Evolutionary conservation across 2,888 invertebrate genomes (phyloP).

Genomic region (Choristoneura rosaceana): DNA sequence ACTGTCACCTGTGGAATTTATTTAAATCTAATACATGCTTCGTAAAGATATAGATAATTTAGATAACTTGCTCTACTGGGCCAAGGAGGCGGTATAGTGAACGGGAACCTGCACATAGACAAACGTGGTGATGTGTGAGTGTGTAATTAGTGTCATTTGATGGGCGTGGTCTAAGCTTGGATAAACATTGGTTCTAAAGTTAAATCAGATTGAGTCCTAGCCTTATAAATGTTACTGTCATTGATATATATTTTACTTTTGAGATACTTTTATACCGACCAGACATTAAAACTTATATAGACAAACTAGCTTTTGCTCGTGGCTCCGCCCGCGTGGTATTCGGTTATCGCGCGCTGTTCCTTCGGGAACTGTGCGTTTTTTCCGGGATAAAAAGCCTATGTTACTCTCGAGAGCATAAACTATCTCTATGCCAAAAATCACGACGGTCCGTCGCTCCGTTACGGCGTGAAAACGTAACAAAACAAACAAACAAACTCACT

Average conservation of each 20-base stretch:
- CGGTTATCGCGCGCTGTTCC: too few relatives aligned
- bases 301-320: too few relatives aligned
- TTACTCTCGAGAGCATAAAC: too few relatives aligned
- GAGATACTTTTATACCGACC: too few relatives aligned
- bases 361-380: too few relatives aligned
- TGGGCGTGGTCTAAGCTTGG: slow-evolving; percentile 63
- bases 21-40: slow-evolving; percentile 9
- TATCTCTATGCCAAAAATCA: too few relatives aligned
- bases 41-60: neutral
- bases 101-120: slow-evolving; percentile 23
- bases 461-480: too few relatives aligned
- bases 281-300: too few relatives aligned
- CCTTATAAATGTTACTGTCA: slow-evolving; percentile 37
- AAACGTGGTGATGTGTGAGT: slow-evolving; percentile 29
- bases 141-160: slow-evolving; percentile 63
- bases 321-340: too few relatives aligned
- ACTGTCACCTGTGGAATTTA: slow-evolving; percentile 11
- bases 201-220: slow-evolving; percentile 19
- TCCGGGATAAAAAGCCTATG: too few relatives aligned
- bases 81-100: slow-evolving; percentile 40
- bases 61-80: slow-evolving; percentile 24
- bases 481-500: too few relatives aligned
- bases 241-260: neutral
- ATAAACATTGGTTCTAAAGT: slow-evolving; percentile 57
- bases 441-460: too few relatives aligned